Base-by-base conservation (phyloP, 2,113 vertebrate species). In the Colinus virginianus region DNA sequence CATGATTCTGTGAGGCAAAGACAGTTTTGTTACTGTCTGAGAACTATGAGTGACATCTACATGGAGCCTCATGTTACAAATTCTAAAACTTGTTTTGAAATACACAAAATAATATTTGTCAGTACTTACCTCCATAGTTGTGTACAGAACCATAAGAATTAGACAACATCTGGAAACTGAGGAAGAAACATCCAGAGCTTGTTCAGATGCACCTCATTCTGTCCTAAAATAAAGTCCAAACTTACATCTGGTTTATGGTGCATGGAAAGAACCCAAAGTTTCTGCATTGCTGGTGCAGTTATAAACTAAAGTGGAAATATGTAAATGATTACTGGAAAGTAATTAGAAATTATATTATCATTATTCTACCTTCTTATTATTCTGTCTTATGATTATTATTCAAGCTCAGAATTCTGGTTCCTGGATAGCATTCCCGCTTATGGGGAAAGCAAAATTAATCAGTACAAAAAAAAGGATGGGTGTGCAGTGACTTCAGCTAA, bases 261-360 rank as follows among this genome's bases (percentile, higher is more conserved):
- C 14, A 25, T 2, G 48, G 43, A 43, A 78, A 61, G 22, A 64
- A 30, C 3, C 21, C 17, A 4, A 38, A 68, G 36, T 1, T 72
- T 43, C 4, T 1, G 3, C 17, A 53, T n/a, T 3, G 7, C 2
- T 32, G 11, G 6, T 48, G 18, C 11, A 26, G 23, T 40, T 78
- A 68, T 2, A 48, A 68, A 40, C 2, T 3, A 22, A 20, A 16
- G 3, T 13, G 36, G 26, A 38, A 85, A 80, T 15, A 1, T 1
- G 11, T n/a, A 70, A 25, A 34, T 42, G 3, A 25, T 6, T 22
- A 59, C 6, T 30, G 9, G 28, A 48, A 88, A 28, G 5, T 5
- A 13, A 56, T 43, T 53, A 8, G 61, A 36, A 16, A 56, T 6
- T 40, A 56, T 80, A 75, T 91, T 68, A 22, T 67, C 21, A 22